phyloP scores from a whole-genome alignment of 1,140 invertebrate genomes.

The Asobara japonica region DNA sequence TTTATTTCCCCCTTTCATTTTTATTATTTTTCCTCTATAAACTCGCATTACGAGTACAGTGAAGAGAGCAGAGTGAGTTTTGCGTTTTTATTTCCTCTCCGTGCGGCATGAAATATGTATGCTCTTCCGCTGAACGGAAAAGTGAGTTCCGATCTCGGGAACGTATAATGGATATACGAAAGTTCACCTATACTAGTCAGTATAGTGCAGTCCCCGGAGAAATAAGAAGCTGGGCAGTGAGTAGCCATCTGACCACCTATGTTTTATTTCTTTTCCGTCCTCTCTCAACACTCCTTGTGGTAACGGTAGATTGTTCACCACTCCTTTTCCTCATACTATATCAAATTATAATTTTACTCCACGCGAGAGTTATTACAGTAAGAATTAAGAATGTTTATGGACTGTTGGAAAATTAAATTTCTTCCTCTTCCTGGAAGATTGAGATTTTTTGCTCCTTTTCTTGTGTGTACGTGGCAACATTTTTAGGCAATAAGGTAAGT shows the following conservation, averaged over 20 bases:
- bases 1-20: background rate
- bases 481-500: too few species aligned
- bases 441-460: too few species aligned
- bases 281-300: background rate
- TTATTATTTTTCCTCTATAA: background rate
- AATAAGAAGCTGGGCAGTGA: slow-evolving; percentile 30
- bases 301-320: background rate
- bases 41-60: background rate
- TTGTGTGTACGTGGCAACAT: too few species aligned
- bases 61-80: background rate
- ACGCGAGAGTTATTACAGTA: background rate
- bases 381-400: too few species aligned
- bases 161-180: slow-evolving; percentile 14
- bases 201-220: slow-evolving; percentile 26
- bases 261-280: background rate
- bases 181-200: background rate
- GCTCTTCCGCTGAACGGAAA: slow-evolving; percentile 42
- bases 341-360: background rate
- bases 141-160: slow-evolving; percentile 32
- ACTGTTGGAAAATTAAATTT: too few species aligned
- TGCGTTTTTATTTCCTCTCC: background rate
- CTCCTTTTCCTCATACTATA: background rate
- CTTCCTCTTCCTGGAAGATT: too few species aligned
- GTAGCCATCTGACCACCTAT: slow-evolving; percentile 2
- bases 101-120: slow-evolving; percentile 54